Evolutionary conservation across 1,140 invertebrate species (phyloP).

Genomic region (Drosophila takahashii): DNA sequence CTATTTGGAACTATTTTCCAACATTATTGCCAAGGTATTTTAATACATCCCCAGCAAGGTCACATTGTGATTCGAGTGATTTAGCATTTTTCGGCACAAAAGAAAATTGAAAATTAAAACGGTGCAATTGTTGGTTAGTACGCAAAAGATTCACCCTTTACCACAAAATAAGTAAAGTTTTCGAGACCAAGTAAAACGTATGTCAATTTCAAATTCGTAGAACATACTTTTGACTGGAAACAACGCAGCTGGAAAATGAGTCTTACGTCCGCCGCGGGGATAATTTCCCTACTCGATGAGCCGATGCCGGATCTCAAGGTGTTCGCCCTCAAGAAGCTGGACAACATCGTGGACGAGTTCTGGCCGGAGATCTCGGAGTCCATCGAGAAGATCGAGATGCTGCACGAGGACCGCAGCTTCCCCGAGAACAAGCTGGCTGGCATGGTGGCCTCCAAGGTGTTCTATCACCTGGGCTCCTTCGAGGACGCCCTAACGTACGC

Average conservation of each 20-base stretch:
- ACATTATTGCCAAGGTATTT: constrained; percentile 25
- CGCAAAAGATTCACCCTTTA: constrained; percentile 10
- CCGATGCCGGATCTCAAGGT: constrained; percentile 96
- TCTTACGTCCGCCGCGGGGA: constrained; percentile 91
- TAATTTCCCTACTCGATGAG: constrained; percentile 98
- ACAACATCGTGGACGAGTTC: constrained; percentile 98
- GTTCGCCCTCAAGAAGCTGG: constrained; percentile 95
- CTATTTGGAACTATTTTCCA: constrained; percentile 6
- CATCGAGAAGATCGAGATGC: constrained; percentile 98
- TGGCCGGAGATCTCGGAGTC: constrained; percentile 99
- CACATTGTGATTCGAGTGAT: constrained; percentile 61
- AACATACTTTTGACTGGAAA: constrained; percentile 54
- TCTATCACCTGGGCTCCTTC: constrained; percentile 98
- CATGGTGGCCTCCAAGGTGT: constrained; percentile 98
- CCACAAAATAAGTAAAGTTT: background rate
- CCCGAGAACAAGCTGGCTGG: constrained; percentile 96
- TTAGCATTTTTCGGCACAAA: constrained; percentile 81
- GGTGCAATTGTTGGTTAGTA: constrained; percentile 72
- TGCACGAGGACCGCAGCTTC: constrained; percentile 97
- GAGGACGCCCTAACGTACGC: constrained; percentile 98
- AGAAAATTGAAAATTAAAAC: constrained; percentile 64
- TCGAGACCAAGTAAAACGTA: constrained; percentile 42
- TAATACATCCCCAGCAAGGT: background rate
- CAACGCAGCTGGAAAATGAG: constrained; percentile 71
- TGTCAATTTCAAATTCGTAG: constrained; percentile 50